Conservation (phyloP, 2,888 invertebrate species). For the Boloria selene region DNA sequence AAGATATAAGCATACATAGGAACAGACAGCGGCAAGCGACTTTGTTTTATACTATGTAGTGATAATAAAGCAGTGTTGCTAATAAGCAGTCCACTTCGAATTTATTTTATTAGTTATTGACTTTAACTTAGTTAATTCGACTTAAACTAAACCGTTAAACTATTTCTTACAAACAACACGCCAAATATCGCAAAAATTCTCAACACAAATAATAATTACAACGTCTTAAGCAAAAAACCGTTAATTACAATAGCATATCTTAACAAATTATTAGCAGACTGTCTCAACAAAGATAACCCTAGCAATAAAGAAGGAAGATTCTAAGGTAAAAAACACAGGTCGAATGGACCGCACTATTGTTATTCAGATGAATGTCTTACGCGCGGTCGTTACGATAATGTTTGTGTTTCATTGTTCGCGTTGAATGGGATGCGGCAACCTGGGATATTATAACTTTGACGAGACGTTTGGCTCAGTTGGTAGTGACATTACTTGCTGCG, state of each 20-base stretch:
- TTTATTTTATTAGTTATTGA: no score
- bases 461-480: no score
- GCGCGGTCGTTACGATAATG: conserved; percentile 51
- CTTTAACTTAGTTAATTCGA: no score
- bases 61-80: no score
- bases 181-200: not conserved
- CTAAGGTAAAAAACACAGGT: conserved; percentile 46
- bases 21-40: no score
- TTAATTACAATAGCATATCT: not conserved
- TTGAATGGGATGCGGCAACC: conserved; percentile 34
- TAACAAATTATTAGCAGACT: not conserved
- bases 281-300: conserved; percentile 24
- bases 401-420: conserved; percentile 49
- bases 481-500: no score
- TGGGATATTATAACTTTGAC: conserved; percentile 1
- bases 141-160: not conserved
- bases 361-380: conserved; percentile 64
- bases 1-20: no score
- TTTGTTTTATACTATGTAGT: no score
- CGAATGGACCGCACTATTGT: conserved; percentile 45
- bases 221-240: conserved; percentile 12
- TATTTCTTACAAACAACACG: not conserved
- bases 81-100: no score
- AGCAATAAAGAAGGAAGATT: not conserved
- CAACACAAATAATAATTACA: not conserved